Percentiles rank a stretch among this genome's conserved stretches.
Evolutionary conservation across 53 echinoderm and acorn worm species (phyloP).

Genomic region (Astropecten irregularis): DNA sequence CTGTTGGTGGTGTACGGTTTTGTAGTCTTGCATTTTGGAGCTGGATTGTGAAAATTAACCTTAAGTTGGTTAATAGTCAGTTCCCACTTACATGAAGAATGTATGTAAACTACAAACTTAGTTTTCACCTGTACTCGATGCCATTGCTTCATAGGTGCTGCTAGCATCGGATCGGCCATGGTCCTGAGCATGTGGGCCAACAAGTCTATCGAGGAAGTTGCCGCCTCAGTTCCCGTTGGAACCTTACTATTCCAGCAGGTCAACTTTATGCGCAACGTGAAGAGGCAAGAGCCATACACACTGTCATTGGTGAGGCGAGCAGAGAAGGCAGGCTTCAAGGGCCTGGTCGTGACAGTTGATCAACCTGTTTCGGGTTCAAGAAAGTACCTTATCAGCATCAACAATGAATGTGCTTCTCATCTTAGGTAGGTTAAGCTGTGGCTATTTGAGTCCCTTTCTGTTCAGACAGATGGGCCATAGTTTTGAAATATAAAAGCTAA

Average conservation of each 20-base stretch:
- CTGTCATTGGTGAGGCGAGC: neutral
- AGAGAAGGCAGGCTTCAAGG: slow-evolving; percentile 1
- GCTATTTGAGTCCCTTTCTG: too few relatives aligned
- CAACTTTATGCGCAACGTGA: too few relatives aligned
- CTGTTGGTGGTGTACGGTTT: too few relatives aligned
- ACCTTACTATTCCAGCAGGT: too few relatives aligned
- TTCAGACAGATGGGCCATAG: too few relatives aligned
- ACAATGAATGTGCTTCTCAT: neutral
- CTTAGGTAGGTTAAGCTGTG: neutral
- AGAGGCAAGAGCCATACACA: neutral
- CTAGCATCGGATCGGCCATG: slow-evolving; percentile 54
- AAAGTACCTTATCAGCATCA: slow-evolving; percentile 45
- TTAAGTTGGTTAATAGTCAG: too few relatives aligned
- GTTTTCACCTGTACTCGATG: neutral
- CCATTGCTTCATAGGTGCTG: neutral
- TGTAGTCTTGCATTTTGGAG: too few relatives aligned
- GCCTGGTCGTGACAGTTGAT: neutral
- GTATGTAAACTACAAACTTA: too few relatives aligned
- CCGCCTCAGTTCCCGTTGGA: slow-evolving; percentile 47
- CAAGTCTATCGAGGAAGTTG: slow-evolving; percentile 75
- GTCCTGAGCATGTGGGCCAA: slow-evolving; percentile 80
- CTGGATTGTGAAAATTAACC: too few relatives aligned
- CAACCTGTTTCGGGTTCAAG: neutral
- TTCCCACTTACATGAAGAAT: too few relatives aligned
- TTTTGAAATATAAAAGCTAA: too few relatives aligned